Evolutionary conservation across 1,140 invertebrate species (phyloP).

Genomic region (Sitobion miscanthi): DNA sequence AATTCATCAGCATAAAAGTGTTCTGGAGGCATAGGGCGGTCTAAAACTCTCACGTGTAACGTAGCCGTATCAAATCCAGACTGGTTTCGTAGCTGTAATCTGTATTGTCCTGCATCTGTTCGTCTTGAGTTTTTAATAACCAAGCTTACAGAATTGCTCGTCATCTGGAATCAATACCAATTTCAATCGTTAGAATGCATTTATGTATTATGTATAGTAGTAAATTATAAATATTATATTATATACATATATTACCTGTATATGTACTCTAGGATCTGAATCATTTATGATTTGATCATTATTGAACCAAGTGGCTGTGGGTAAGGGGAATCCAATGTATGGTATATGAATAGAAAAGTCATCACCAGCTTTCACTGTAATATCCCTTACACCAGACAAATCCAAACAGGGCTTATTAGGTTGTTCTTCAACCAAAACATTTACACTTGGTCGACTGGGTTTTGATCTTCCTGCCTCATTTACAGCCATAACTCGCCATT

Average conservation of each 20-base stretch:
- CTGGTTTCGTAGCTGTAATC: constrained; percentile 90
- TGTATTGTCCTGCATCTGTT: constrained; percentile 88
- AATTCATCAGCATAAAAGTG: constrained; percentile 92
- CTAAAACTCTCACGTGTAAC: constrained; percentile 92
- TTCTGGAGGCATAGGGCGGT: constrained; percentile 85
- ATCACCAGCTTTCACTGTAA: constrained; percentile 95
- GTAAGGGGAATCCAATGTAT: constrained; percentile 93
- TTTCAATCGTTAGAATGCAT: background rate
- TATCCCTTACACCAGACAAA: constrained; percentile 88
- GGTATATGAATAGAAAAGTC: constrained; percentile 96
- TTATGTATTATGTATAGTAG: background rate
- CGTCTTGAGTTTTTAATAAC: constrained; percentile 92
- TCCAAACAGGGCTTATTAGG: constrained; percentile 96
- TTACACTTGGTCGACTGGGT: constrained; percentile 87
- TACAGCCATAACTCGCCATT: constrained; percentile 94
- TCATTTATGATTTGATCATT: constrained; percentile 81
- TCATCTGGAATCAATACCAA: constrained; percentile 66
- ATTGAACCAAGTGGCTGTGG: constrained; percentile 90
- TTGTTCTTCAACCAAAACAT: constrained; percentile 90
- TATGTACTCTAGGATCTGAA: constrained; percentile 77
- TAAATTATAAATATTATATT: constrained; percentile 3
- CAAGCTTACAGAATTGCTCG: constrained; percentile 85
- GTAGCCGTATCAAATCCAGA: constrained; percentile 93
- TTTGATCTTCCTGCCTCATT: constrained; percentile 94
- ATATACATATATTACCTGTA: constrained; percentile 66